Conservation (phyloP, 2,888 invertebrate genomes). For the Lysandra coridon region DNA sequence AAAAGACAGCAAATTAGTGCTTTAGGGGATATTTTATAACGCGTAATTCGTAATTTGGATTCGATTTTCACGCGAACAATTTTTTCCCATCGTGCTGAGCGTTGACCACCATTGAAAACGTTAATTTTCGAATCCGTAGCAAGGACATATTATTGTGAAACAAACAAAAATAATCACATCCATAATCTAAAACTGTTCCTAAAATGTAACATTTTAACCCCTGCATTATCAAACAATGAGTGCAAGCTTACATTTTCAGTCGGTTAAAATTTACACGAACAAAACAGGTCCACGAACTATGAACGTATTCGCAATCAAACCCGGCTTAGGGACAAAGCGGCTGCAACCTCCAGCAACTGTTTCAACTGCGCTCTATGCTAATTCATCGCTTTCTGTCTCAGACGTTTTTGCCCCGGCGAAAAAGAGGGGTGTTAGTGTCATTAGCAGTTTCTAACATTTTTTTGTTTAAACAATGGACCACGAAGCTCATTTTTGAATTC, state of each 20-base stretch:
- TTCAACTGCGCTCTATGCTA: constrained; percentile 33
- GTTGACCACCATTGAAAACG: no score
- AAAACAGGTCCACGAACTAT: not conserved
- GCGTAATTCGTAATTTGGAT: no score
- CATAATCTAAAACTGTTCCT: no score
- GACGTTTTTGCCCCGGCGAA: not conserved
- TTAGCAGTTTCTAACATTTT: not conserved
- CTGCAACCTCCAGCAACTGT: constrained; percentile 32
- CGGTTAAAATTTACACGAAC: not conserved
- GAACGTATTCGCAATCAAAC: constrained; percentile 45
- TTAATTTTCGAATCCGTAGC: no score
- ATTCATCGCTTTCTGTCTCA: constrained; percentile 35
- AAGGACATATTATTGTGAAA: no score
- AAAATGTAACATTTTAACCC: no score
- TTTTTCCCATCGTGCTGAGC: no score
- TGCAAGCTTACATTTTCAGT: not conserved
- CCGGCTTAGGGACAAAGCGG: constrained; percentile 45
- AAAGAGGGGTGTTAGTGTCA: not conserved
- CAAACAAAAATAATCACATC: no score
- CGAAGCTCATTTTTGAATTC: not conserved
- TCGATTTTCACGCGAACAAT: no score
- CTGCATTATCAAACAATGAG: no score
- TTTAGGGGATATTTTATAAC: no score
- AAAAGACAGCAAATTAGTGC: no score
- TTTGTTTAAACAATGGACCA: not conserved